phyloP scores from a whole-genome alignment of 2,113 vertebrate genomes.

The Struthidea cinerea region DNA sequence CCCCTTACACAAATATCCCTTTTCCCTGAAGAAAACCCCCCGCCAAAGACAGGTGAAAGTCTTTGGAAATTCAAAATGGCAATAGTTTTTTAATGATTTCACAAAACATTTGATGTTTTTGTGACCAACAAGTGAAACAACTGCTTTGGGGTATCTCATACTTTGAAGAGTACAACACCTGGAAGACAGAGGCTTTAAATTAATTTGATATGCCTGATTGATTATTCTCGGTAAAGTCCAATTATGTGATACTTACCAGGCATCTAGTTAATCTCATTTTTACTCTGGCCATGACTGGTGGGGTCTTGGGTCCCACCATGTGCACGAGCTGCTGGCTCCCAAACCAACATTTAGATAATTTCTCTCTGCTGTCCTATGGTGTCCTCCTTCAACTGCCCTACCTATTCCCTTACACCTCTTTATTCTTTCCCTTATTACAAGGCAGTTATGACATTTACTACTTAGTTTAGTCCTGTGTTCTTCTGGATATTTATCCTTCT shows the following conservation, averaged over 20 bases:
- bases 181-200: not conserved
- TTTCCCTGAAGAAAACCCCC: not conserved
- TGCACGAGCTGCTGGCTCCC: not conserved
- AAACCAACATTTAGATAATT: not conserved
- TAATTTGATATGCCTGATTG: not conserved
- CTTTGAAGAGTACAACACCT: not conserved
- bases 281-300: not conserved
- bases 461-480: not conserved
- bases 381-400: not conserved
- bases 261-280: not conserved
- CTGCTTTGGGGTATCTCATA: not conserved
- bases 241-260: not conserved
- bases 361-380: not conserved
- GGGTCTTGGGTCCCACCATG: not conserved
- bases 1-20: not conserved
- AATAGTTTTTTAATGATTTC: fast-evolving
- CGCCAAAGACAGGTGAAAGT: not conserved
- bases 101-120: not conserved
- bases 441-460: not conserved
- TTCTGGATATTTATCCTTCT: not conserved
- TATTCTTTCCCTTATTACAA: not conserved
- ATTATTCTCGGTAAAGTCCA: not conserved
- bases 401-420: not conserved
- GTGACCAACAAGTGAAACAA: not conserved
- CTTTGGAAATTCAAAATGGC: not conserved